phyloP scores from a whole-genome alignment of 1,140 invertebrate species.

The Listronotus oregonensis region DNA sequence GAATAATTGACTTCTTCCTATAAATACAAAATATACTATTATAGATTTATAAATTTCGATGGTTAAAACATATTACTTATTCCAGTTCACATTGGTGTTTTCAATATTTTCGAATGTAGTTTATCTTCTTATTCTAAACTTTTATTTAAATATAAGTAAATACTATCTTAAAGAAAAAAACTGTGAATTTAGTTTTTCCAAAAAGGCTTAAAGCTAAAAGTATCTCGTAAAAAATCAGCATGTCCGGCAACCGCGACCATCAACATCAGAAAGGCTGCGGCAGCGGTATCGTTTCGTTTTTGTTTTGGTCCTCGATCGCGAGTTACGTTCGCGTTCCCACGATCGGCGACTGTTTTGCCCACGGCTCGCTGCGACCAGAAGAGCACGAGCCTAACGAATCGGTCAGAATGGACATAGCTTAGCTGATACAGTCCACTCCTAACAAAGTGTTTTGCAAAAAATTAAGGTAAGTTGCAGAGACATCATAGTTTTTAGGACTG shows the following conservation, averaged over 20 bases:
- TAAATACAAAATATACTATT: too few species aligned
- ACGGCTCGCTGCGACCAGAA: constrained; percentile 31
- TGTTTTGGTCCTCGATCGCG: constrained; percentile 34
- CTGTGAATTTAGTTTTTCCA: neutral
- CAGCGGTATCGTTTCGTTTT: constrained; percentile 32
- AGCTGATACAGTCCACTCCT: constrained; percentile 3
- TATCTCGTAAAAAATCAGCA: neutral
- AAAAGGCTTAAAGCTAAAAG: neutral
- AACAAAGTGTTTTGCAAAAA: neutral
- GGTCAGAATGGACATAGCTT: constrained; percentile 3
- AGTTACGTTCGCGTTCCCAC: constrained; percentile 41
- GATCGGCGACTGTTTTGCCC: constrained; percentile 40
- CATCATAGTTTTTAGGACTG: too few species aligned
- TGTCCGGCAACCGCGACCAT: constrained; percentile 4
- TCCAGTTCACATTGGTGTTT: too few species aligned
- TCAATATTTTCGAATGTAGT: too few species aligned
- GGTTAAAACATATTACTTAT: too few species aligned
- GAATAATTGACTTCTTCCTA: too few species aligned
- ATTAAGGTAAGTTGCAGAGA: too few species aligned
- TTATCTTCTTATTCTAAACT: too few species aligned
- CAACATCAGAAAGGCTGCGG: constrained; percentile 2
- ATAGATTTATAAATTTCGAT: too few species aligned
- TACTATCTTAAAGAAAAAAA: too few species aligned
- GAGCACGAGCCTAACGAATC: constrained; percentile 38
- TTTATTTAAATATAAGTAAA: too few species aligned